Conservation (phyloP, 2,888 invertebrate species). For the Luperina nickerlii region DNA sequence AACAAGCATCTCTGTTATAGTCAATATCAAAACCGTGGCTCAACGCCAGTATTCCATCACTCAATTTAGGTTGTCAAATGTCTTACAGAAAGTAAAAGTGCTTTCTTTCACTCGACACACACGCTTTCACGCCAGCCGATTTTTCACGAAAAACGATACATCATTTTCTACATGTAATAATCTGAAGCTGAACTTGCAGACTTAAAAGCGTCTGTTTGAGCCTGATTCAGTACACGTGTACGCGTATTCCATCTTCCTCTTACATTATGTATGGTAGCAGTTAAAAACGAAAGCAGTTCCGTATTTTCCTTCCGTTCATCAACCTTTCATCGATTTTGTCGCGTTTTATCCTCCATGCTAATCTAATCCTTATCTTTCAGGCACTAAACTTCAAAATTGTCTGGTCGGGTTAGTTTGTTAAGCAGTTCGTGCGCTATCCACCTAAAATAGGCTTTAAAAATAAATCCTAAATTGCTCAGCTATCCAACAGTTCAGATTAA, state of each 20-base stretch:
- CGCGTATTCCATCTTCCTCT: conserved; percentile 38
- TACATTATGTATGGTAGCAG: conserved; percentile 51
- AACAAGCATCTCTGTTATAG: neutral
- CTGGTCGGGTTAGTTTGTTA: neutral
- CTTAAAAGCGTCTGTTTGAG: conserved; percentile 28
- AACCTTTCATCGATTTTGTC: conserved; percentile 74
- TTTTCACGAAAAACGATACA: conserved; percentile 38
- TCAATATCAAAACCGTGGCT: neutral
- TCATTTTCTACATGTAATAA: conserved; percentile 41
- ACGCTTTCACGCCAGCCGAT: neutral
- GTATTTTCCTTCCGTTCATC: conserved; percentile 70
- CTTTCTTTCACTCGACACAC: conserved; percentile 25
- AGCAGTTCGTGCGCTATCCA: conserved; percentile 32
- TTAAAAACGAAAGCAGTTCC: conserved; percentile 62
- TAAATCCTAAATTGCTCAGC: conserved; percentile 47
- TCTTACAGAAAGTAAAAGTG: conserved; percentile 27
- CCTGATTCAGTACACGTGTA: conserved; percentile 15
- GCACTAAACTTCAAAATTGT: conserved; percentile 18
- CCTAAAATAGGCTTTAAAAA: conserved; percentile 55
- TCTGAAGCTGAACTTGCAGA: conserved; percentile 17
- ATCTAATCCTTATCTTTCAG: conserved; percentile 25
- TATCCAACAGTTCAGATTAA: conserved; percentile 57
- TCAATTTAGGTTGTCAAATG: conserved; percentile 46
- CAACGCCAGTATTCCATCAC: conserved; percentile 25
- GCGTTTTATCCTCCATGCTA: conserved; percentile 36